Base-by-base conservation (phyloP, 2,888 invertebrate species). In the Spilosoma lubricipeda region DNA sequence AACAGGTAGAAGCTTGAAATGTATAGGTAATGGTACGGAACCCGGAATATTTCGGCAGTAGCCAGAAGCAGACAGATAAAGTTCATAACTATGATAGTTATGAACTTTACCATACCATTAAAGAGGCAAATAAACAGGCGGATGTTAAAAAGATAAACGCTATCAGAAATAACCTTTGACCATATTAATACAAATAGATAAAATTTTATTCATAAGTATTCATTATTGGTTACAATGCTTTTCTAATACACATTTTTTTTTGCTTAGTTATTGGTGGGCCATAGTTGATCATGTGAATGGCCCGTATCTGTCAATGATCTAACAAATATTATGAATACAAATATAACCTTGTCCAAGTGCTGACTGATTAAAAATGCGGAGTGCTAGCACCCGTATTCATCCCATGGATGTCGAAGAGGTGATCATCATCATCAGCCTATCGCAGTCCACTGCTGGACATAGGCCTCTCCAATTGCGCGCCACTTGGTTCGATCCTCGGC, bases 111-210 rank as follows among this genome's bases (percentile, higher is more conserved):
- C 15, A 59, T 30, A 48, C 18, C 18, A 56, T 30, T 13, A 30
- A 63, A 39, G 39, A 27, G 13, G 18, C 15, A 36, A 48, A 65
- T 52, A 27, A 33, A n/a, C 9, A 18, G 9, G 18, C 65, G 71
- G 33, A 64, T 64, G 33, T 52, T 30, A 33, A 27, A 63, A 27
- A 33, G 66, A 72, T 72, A 72, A 66, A 27, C 30, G 42, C n/a
- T 72, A 72, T 72, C 72, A 72, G 42, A 67, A 67, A 67, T 42
- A 66, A 71, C 66, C 65, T 71, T 71, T 71, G 71, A n/a, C 23
- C 66, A 59, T 18, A 39, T 45, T 42, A 9, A n/a, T 36, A 4
- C 20, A 52, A 1, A 67, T 20, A 42, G 30, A 27, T 36, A 48
- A 64, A 30, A 48, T 18, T 33, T 1, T 27, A 59, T 70, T 27